Evolutionary conservation across 2,888 invertebrate species (phyloP), one percentile per base, ranked within the genome.

Genomic region (Pegoplata infirma): DNA sequence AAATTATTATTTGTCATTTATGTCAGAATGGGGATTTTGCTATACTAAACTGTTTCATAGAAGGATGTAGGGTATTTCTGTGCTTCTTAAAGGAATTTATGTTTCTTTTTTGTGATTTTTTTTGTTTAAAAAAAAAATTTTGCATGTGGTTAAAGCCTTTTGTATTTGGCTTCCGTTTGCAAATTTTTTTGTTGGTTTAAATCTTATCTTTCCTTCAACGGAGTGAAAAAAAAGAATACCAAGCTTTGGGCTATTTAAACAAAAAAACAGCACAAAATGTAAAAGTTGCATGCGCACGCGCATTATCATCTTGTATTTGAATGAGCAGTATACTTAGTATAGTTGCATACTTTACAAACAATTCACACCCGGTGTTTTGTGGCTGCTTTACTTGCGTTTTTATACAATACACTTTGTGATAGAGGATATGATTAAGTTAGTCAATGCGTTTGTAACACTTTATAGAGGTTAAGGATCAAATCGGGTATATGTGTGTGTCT

Each of bases 81-180:
- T 16, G 64, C 63, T 2, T 12, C 61, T 68, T 55, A 7, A 51
- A 63, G 1, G 21, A 19, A 17, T 12, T 46, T 47, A 16, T 25
- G n/a, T 49, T 21, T 44, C 16, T 46, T 25, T 72, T 44, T 63
- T 47, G 19, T 36, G 25, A 36, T 58, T 68, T 21, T 68, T 21
- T 46, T 21, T 72, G 47, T 64, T 46, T 25, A n/a, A n/a, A n/a
- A n/a, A n/a, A n/a, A n/a, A 32, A 25, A 32, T 58, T 68, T 63
- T 69, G 68, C 75, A 76, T 68, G 76, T 67, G 59, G 17, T 56
- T 71, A 66, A 61, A 58, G 14, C 53, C 66, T 14, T 79, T 71
- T 53, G 28, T 51, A 47, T 47, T 53, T 47, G 49, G 81, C 81
- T 80, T 74, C 77, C 61, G 82, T 84, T 85, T 85, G 82, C 83